phyloP scores from a whole-genome alignment of 2,888 invertebrate genomes.

The Monopis laevigella region DNA sequence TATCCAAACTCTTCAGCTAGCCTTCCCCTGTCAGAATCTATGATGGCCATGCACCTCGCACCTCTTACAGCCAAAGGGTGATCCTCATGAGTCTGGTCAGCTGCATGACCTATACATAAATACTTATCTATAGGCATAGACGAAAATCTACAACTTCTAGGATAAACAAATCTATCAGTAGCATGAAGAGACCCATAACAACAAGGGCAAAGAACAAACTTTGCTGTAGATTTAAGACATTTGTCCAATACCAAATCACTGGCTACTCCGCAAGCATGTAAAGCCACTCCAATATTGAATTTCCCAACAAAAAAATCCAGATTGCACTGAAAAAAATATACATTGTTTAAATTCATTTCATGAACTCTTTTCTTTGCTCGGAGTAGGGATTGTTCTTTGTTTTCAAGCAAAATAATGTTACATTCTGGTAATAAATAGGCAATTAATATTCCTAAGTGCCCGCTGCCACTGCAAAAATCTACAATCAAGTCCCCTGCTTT shows the following conservation, averaged over 20 bases:
- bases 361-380: slow-evolving; percentile 77
- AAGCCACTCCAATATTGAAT: slow-evolving; percentile 86
- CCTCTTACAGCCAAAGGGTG: slow-evolving; percentile 79
- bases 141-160: slow-evolving; percentile 75
- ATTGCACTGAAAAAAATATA: slow-evolving; percentile 87
- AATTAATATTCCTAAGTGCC: slow-evolving; percentile 88
- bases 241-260: slow-evolving; percentile 91
- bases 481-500: slow-evolving; percentile 77
- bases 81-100: slow-evolving; percentile 89
- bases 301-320: slow-evolving; percentile 85
- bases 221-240: slow-evolving; percentile 78
- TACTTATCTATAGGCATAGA: slow-evolving; percentile 70
- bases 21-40: slow-evolving; percentile 86
- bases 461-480: slow-evolving; percentile 95
- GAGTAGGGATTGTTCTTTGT: slow-evolving; percentile 86
- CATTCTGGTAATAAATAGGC: slow-evolving; percentile 83
- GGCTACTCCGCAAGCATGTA: slow-evolving; percentile 95
- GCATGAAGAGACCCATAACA: slow-evolving; percentile 91
- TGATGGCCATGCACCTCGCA: slow-evolving; percentile 84
- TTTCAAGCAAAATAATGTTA: slow-evolving; percentile 85
- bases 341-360: slow-evolving; percentile 74
- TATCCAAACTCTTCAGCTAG: slow-evolving; percentile 82
- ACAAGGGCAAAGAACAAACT: slow-evolving; percentile 92
- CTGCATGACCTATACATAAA: slow-evolving; percentile 85
- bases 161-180: slow-evolving; percentile 83